Evolutionary conservation across 2,797 vertebrate genomes (phyloP).

Genomic region (Sebastes minor): DNA sequence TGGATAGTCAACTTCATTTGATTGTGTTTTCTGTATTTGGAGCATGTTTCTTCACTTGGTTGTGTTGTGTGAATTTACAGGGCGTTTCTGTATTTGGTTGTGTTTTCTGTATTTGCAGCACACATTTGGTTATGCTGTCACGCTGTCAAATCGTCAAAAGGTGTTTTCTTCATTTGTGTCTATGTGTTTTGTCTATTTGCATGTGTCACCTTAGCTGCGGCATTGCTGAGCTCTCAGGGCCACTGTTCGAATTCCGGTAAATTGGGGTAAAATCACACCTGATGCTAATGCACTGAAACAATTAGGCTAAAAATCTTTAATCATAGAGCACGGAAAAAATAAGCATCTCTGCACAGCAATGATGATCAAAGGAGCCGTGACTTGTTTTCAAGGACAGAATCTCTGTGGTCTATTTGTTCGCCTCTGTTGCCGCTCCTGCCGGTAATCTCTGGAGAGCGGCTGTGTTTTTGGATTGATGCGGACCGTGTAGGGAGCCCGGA

Average conservation of each 20-base stretch:
- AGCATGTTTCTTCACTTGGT: no score
- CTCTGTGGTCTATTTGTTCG: constrained; percentile 80
- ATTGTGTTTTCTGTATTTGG: background rate
- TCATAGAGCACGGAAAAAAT: background rate
- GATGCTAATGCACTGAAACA: constrained; percentile 18
- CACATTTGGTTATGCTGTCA: background rate
- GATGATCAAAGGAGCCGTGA: constrained; percentile 57
- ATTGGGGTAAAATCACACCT: constrained; percentile 34
- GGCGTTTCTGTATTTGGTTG: background rate
- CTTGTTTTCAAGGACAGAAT: constrained; percentile 75
- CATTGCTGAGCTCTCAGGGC: background rate
- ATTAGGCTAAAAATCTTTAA: constrained; percentile 38
- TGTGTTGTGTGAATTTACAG: background rate
- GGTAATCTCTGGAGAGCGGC: constrained; percentile 73
- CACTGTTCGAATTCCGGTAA: background rate
- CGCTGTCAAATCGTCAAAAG: background rate
- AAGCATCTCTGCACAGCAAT: constrained; percentile 25
- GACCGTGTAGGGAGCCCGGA: constrained; percentile 71
- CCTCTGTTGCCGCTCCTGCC: constrained; percentile 53
- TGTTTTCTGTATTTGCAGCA: background rate
- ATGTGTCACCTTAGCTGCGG: background rate
- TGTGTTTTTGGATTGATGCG: constrained; percentile 75
- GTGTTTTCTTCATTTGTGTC: background rate
- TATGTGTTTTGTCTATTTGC: background rate
- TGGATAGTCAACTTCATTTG: background rate